Conservation (phyloP, 2,113 vertebrate genomes). For the Cariama cristata region DNA sequence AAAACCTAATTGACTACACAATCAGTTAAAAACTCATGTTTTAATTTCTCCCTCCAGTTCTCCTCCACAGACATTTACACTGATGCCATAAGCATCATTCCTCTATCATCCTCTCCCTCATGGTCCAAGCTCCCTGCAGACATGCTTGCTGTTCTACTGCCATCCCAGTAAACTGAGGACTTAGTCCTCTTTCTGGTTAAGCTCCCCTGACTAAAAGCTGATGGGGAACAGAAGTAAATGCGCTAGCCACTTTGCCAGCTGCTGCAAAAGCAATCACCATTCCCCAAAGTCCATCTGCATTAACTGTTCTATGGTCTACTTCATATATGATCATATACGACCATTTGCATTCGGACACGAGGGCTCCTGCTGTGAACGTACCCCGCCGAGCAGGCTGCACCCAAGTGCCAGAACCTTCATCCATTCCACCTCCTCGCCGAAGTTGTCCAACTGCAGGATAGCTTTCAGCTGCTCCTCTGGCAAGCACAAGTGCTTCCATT, state of each 20-base stretch:
- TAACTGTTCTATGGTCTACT: not conserved
- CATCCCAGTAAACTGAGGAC: not conserved
- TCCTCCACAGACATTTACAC: not conserved
- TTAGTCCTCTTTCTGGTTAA: not conserved
- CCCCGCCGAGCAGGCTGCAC: conserved; percentile 85
- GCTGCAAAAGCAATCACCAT: not conserved
- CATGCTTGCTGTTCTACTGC: not conserved
- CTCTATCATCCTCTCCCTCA: not conserved
- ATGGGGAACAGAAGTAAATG: not conserved
- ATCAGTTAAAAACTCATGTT: not conserved
- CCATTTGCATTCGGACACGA: accelerated
- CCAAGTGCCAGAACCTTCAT: conserved; percentile 87
- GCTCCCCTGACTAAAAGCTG: not conserved
- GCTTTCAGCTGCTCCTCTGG: conserved; percentile 78
- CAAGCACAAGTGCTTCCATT: conserved; percentile 85
- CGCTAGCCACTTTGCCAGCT: accelerated
- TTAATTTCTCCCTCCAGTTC: conserved; percentile 1
- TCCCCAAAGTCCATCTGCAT: not conserved
- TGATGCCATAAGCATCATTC: not conserved
- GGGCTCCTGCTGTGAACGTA: conserved; percentile 61
- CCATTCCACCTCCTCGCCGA: conserved; percentile 78
- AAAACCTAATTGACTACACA: conserved; percentile 11
- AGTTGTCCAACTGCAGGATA: conserved; percentile 79
- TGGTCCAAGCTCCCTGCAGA: not conserved
- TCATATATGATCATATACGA: accelerated